Evolutionary conservation across 1,140 invertebrate species (phyloP), one percentile per base, ranked within the genome.

Genomic region (Oscheius sp.): DNA sequence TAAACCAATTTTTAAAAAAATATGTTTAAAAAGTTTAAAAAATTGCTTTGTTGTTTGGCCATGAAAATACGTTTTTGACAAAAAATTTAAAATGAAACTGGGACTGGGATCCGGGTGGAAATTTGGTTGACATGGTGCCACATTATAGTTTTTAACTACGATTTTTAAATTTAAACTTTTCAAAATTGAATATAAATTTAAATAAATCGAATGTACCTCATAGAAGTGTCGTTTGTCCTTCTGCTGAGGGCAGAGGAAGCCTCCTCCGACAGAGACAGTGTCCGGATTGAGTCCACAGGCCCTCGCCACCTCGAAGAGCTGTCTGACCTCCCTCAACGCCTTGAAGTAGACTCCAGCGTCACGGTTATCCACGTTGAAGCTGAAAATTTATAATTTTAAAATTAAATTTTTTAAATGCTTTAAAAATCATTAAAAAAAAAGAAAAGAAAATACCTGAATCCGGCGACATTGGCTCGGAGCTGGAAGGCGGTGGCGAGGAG

Each of bases 321-420:
- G 7, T 29, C 29, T 67, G 28, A 52, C 29, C 10, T 65, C 59
- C 29, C 29, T 10, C 18, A 63, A 18, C 28, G 61, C 61, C 31
- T 34, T 29, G 1, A 15, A 63, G 61, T 63, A 63, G 61, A 10
- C 61, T 32, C 4, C 7, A 4, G 61, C 13, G 1, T 63, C 61
- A n/a, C 15, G 15, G 31, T 42, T 42, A n/a, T 65, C 69, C n/a
- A 71, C n/a, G 23, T 58, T 45, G 69, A 63, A 71, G 42, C 20
- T 34, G 15, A n/a, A n/a, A n/a, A 20, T 4, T 42, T 23, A 2
- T 1, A 4, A 29, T 45, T 2, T 63, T 23, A n/a, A 38, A 29
- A n/a, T 3, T n/a, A 20, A 29, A n/a, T 52, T n/a, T 7, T n/a
- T n/a, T n/a, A n/a, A n/a, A n/a, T n/a, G n/a, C n/a, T n/a, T n/a